Percentiles rank a stretch among this genome's conserved stretches.
phyloP scores from a whole-genome alignment of 1,140 invertebrate genomes.

The Cyclargus thomasi region DNA sequence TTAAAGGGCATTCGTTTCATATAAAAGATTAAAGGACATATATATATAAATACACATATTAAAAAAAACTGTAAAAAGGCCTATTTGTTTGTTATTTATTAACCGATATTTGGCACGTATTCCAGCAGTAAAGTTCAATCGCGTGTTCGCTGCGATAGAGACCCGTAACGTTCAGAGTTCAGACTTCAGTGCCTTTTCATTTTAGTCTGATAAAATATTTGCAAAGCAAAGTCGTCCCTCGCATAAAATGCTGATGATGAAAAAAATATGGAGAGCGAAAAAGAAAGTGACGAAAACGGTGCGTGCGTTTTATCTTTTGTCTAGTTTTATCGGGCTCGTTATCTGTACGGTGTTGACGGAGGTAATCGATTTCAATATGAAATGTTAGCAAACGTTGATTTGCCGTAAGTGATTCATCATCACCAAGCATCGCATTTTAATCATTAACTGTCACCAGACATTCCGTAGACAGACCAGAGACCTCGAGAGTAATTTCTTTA shows the following conservation, averaged over 20 bases:
- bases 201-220: constrained; percentile 10
- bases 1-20: too few species aligned
- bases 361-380: constrained; percentile 6
- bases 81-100: too few species aligned
- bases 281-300: constrained; percentile 55
- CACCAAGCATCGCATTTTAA: too few species aligned
- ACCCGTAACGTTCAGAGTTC: constrained; percentile 4
- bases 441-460: too few species aligned
- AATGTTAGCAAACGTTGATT: constrained; percentile 4
- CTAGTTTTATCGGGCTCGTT: background rate
- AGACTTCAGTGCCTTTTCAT: background rate
- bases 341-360: background rate
- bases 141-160: background rate
- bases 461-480: too few species aligned
- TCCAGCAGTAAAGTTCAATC: background rate
- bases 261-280: constrained; percentile 48
- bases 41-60: too few species aligned
- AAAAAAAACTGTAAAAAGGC: background rate
- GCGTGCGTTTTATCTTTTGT: constrained; percentile 32
- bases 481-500: too few species aligned
- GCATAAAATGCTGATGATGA: constrained; percentile 30
- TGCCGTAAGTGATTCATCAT: background rate
- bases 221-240: background rate
- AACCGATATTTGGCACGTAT: background rate
- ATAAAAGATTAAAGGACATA: too few species aligned